These are phyloP conservation scores for Euura saliciscinereae DNA, from an alignment of 1,140 invertebrate genomes.

Conservation along the genomic window DNA sequence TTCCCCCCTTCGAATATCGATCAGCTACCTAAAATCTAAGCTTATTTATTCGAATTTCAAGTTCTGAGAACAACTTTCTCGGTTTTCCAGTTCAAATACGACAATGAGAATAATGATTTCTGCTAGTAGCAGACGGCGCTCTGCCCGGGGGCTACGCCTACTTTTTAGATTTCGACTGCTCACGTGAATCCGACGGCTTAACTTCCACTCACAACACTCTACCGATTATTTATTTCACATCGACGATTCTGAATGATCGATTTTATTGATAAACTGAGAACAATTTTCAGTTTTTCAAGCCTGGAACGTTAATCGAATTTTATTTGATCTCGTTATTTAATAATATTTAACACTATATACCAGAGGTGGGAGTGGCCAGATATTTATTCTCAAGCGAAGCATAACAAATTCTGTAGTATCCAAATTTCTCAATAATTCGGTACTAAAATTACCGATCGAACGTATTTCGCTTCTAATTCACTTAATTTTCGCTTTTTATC, in stretches of 20 bases:
- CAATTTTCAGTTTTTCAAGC: too few relatives aligned
- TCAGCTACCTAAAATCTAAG: not conserved
- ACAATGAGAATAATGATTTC: not conserved
- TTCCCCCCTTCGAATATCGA: not conserved
- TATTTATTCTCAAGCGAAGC: not conserved
- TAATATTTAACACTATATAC: not conserved
- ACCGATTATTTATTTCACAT: not conserved
- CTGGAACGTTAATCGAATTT: not conserved
- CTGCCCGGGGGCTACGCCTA: conserved; percentile 54
- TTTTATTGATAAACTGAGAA: too few relatives aligned
- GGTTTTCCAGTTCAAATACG: not conserved
- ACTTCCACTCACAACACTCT: not conserved
- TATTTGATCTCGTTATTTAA: not conserved
- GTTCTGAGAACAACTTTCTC: not conserved
- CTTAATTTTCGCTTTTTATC: too few relatives aligned
- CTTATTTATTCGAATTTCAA: conserved; percentile 9
- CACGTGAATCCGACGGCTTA: conserved; percentile 47
- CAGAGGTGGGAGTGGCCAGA: not conserved
- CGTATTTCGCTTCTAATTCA: not conserved
- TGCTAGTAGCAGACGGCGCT: conserved; percentile 28
- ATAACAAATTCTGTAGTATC: not conserved
- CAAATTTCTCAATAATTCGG: not conserved
- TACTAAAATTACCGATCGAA: not conserved
- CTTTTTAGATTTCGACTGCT: conserved; percentile 40
- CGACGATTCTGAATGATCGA: too few relatives aligned